Base-by-base conservation (phyloP, 2,113 vertebrate genomes). In the Puntigrus tetrazona region DNA sequence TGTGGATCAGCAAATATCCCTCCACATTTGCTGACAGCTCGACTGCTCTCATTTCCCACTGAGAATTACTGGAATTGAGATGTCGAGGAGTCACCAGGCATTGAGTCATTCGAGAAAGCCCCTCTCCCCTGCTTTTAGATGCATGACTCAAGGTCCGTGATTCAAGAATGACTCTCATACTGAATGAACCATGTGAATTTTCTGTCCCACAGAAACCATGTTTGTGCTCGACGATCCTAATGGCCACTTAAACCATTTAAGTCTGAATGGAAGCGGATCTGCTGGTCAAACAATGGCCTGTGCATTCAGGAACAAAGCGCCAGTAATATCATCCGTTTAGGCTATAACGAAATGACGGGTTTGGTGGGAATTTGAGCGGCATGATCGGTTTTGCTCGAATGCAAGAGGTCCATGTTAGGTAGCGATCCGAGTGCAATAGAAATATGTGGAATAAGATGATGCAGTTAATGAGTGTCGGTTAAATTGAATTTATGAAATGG, bases 121-220 rank as follows among this genome's bases (percentile, higher is more conserved):
- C 84, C 81, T 70, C 29, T 69, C 69, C 22, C 11, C 47, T n/a
- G 47, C 75, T 85, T n/a, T 80, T 85, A 70, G 72, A 45, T 50
- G 20, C 14, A 81, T 87, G 86, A 87, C 81, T 82, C 87, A 86
- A 47, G 59, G 87, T 41, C 63, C 57, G 20, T 87, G 84, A 87
- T 79, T 89, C 84, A 87, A 59, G 10, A 43, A 25, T n/a, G n/a
- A n/a, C n/a, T n/a, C 72, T 52, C n/a, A 14, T 59, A 57, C 50
- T 70, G 38, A 84, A 63, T 83, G 43, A 78, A 31, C 1, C 72
- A 41, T 78, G 83, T 83, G 65, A 78, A 84, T 69, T 69, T 74
- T 52, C 27, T 74, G 78, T 77, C 82, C 74, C 74, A 76, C 70
- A 78, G 82, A 84, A 85, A 86, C 85, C 34, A 72, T 85, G 86